A percentile compares a stretch with the other conserved stretches of the same genome.
Conservation (phyloP, 1,140 invertebrate genomes). For the Drosophila fuyamai region DNA sequence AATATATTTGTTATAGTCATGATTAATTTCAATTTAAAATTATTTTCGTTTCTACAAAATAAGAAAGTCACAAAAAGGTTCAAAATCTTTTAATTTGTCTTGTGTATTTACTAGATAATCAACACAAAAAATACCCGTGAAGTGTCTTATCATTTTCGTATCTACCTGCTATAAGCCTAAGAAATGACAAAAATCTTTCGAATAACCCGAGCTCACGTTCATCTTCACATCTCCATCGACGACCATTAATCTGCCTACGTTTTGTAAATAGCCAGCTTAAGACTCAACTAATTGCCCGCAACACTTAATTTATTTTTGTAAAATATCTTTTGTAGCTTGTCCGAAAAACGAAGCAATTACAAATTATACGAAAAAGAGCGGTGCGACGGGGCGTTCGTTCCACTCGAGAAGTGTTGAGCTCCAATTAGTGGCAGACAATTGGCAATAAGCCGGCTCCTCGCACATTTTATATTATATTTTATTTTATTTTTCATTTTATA, state of each 20-base stretch:
- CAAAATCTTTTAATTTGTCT: too few species aligned
- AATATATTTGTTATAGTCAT: neutral
- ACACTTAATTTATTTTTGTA: slow-evolving; percentile 50
- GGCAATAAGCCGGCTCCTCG: slow-evolving; percentile 49
- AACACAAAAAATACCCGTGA: too few species aligned
- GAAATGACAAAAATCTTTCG: neutral
- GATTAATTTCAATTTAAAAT: too few species aligned
- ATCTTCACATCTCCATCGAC: slow-evolving; percentile 16
- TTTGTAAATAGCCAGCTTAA: slow-evolving; percentile 54
- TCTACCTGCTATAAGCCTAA: slow-evolving; percentile 4
- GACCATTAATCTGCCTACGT: slow-evolving; percentile 49
- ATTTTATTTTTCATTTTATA: slow-evolving; percentile 24
- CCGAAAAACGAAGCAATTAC: slow-evolving; percentile 74
- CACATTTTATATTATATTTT: slow-evolving; percentile 9
- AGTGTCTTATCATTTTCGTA: neutral
- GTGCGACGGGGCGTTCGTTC: slow-evolving; percentile 61
- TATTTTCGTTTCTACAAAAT: too few species aligned
- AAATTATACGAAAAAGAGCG: slow-evolving; percentile 50
- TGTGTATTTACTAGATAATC: neutral
- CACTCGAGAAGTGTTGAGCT: slow-evolving; percentile 68
- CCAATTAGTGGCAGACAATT: slow-evolving; percentile 64
- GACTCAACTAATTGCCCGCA: slow-evolving; percentile 55
- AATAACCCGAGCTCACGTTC: slow-evolving; percentile 17
- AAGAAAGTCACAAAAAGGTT: too few species aligned
- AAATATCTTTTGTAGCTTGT: slow-evolving; percentile 32